Percentiles rank a stretch among this genome's conserved stretches.
phyloP scores from a whole-genome alignment of 2,113 vertebrate species.

The Ciconia maguari region DNA sequence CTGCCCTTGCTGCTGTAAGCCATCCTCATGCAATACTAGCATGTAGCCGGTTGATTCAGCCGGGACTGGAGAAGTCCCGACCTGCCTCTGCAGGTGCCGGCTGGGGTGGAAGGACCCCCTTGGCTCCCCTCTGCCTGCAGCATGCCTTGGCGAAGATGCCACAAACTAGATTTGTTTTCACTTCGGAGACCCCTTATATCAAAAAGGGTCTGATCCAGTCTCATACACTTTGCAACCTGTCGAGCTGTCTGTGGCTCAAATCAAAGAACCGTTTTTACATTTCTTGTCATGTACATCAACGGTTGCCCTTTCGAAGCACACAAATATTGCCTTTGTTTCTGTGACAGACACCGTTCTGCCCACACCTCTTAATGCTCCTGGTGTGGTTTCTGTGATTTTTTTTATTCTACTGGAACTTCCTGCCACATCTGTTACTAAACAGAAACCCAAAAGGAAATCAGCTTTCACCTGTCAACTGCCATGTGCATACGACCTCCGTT shows the following conservation, averaged over 20 bases:
- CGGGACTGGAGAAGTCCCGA: neutral
- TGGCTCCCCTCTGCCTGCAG: neutral
- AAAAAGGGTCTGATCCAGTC: neutral
- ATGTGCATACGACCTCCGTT: fast-evolving
- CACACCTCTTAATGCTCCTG: neutral
- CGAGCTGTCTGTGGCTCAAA: neutral
- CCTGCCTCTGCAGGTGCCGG: fast-evolving
- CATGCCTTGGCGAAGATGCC: neutral
- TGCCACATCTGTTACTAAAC: neutral
- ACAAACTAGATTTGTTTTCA: neutral
- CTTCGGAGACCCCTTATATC: neutral
- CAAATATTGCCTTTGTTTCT: conserved; percentile 6
- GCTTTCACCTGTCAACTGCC: neutral
- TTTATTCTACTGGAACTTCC: neutral
- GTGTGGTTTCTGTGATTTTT: neutral
- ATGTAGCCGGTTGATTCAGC: neutral
- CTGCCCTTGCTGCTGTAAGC: neutral
- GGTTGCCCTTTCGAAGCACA: neutral
- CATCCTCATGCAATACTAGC: neutral
- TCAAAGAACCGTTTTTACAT: neutral
- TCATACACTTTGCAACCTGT: fast-evolving
- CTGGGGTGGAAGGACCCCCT: neutral
- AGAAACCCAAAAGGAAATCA: neutral
- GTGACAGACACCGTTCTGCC: neutral
- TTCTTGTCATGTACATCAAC: neutral